Percentiles rank a stretch among this genome's conserved stretches.
phyloP scores from a whole-genome alignment of 2,797 vertebrate genomes.

The Falco peregrinus region DNA sequence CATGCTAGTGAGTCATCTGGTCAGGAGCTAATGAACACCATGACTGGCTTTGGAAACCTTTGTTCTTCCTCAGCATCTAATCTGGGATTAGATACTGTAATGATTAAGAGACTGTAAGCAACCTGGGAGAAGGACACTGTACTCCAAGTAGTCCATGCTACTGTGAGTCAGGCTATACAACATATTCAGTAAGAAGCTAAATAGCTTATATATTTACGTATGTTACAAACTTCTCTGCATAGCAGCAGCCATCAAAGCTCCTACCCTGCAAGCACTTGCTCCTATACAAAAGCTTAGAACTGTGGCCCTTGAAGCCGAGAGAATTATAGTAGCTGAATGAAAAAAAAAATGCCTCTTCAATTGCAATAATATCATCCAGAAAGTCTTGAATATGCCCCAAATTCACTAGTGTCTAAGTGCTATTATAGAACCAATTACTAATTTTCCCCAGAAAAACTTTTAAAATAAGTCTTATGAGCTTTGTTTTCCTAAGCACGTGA shows the following conservation, averaged over 20 bases:
- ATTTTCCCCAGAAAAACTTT: not conserved
- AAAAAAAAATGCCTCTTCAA: not conserved
- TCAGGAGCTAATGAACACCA: not conserved
- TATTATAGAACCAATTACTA: not conserved
- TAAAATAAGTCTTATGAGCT: not conserved
- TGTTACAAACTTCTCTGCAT: not conserved
- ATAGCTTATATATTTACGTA: not conserved
- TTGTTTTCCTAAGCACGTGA: not conserved
- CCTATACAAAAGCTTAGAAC: not conserved
- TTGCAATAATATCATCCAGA: not conserved
- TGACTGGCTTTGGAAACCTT: not conserved
- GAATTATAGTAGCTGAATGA: not conserved
- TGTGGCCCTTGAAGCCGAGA: not conserved
- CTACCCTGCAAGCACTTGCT: not conserved
- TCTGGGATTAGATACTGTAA: conserved; percentile 21
- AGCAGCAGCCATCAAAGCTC: not conserved
- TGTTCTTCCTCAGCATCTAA: not conserved
- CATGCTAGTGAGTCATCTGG: not conserved
- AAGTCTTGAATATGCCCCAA: not conserved
- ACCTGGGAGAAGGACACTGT: conserved; percentile 1
- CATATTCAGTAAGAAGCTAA: not conserved
- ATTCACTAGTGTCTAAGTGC: not conserved
- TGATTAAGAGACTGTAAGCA: not conserved
- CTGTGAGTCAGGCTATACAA: not conserved
- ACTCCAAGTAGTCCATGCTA: not conserved